These are phyloP conservation scores for Crenuchus spilurus DNA, from an alignment of 2,797 vertebrate genomes.

Conservation along the genomic window DNA sequence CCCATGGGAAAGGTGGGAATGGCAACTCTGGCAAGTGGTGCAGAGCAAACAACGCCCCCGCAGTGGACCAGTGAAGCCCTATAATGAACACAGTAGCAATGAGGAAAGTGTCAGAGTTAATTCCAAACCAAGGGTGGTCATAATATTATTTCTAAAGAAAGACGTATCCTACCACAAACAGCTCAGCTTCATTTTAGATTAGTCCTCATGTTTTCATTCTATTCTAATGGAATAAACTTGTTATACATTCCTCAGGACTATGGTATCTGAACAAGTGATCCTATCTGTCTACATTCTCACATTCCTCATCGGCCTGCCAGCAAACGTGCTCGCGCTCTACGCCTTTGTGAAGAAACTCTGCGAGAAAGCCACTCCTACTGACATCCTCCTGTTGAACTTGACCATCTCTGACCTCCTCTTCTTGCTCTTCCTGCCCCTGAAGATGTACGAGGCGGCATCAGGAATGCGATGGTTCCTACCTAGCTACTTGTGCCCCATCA, in stretches of 20 bases:
- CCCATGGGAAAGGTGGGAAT: too few relatives aligned
- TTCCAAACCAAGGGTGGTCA: too few relatives aligned
- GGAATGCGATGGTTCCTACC: conserved; percentile 65
- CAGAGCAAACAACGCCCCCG: too few relatives aligned
- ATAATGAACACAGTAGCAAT: too few relatives aligned
- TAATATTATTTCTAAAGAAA: too few relatives aligned
- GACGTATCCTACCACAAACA: too few relatives aligned
- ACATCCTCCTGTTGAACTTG: conserved; percentile 72
- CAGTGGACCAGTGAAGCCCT: too few relatives aligned
- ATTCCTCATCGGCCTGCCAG: conserved; percentile 72
- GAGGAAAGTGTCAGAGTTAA: too few relatives aligned
- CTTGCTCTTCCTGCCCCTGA: conserved; percentile 69
- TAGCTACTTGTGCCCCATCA: conserved; percentile 63
- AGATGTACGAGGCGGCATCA: conserved; percentile 60
- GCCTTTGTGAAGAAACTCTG: conserved; percentile 68
- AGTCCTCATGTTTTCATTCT: too few relatives aligned
- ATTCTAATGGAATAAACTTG: neutral
- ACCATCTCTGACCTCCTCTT: conserved; percentile 71
- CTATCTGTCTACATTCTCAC: conserved; percentile 68
- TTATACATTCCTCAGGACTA: neutral
- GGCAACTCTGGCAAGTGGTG: too few relatives aligned
- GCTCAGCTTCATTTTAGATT: too few relatives aligned
- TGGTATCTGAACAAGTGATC: conserved; percentile 40
- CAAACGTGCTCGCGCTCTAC: conserved; percentile 66
- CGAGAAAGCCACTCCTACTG: conserved; percentile 63